Evolutionary conservation across 2,888 invertebrate genomes (phyloP).

Genomic region (Macrosiphum euphorbiae): DNA sequence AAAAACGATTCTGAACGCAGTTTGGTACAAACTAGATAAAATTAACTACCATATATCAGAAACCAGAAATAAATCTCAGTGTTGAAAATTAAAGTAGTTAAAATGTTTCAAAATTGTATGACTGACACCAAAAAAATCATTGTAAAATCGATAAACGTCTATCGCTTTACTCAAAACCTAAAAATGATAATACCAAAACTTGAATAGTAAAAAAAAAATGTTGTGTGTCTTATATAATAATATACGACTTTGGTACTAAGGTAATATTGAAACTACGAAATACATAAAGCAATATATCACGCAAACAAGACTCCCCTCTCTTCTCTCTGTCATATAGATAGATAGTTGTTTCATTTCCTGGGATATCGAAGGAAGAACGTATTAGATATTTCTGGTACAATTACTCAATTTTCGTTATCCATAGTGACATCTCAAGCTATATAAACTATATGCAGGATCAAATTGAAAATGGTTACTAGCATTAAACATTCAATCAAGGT

Average conservation of each 20-base stretch:
- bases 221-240: background rate
- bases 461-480: constrained; percentile 8
- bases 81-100: background rate
- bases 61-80: background rate
- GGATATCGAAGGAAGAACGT: background rate
- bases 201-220: background rate
- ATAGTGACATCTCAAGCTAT: background rate
- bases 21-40: background rate
- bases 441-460: background rate
- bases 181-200: background rate
- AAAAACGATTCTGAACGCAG: background rate
- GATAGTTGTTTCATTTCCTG: constrained; percentile 4
- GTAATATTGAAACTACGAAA: background rate
- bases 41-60: background rate
- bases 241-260: background rate
- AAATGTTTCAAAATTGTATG: background rate
- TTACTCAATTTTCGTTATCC: constrained; percentile 13
- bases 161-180: background rate
- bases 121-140: background rate
- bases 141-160: background rate
- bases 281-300: background rate
- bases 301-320: background rate
- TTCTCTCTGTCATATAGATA: background rate
- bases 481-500: background rate
- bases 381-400: background rate